phyloP scores from a whole-genome alignment of 2,113 vertebrate species.

The Microcebus jonahi region DNA sequence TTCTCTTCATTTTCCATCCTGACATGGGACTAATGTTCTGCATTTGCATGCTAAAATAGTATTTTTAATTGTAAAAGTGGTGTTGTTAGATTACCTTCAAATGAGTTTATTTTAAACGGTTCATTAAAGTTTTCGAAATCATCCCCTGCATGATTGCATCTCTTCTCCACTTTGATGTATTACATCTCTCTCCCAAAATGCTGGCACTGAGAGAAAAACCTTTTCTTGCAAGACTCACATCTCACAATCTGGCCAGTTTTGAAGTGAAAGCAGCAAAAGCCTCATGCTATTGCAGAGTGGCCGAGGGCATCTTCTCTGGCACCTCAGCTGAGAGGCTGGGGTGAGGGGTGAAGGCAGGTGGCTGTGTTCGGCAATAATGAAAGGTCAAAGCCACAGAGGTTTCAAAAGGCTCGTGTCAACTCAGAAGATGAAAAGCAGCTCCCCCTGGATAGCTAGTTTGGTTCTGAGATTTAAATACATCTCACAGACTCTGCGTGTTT shows the following conservation, averaged over 20 bases:
- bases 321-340: constrained; percentile 25
- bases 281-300: constrained; percentile 2
- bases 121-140: constrained; percentile 85
- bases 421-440: constrained; percentile 68
- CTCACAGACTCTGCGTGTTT: constrained; percentile 46
- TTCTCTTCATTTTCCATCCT: constrained; percentile 83
- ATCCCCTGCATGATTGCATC: constrained; percentile 77
- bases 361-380: constrained; percentile 52
- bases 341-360: constrained; percentile 56
- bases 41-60: constrained; percentile 84
- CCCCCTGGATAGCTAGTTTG: constrained; percentile 60
- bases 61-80: constrained; percentile 87
- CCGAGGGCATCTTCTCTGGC: neutral
- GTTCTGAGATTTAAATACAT: constrained; percentile 72
- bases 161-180: constrained; percentile 80
- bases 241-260: constrained; percentile 68
- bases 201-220: constrained; percentile 60
- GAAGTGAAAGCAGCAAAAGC: constrained; percentile 61
- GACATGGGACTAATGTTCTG: constrained; percentile 84
- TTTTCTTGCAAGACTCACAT: constrained; percentile 65
- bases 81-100: constrained; percentile 86
- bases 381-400: constrained; percentile 67
- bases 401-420: constrained; percentile 72
- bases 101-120: constrained; percentile 87
- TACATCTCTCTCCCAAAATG: constrained; percentile 58